Evolutionary conservation across 2,888 invertebrate species (phyloP).

Genomic region (Megaustenia siamemsis): DNA sequence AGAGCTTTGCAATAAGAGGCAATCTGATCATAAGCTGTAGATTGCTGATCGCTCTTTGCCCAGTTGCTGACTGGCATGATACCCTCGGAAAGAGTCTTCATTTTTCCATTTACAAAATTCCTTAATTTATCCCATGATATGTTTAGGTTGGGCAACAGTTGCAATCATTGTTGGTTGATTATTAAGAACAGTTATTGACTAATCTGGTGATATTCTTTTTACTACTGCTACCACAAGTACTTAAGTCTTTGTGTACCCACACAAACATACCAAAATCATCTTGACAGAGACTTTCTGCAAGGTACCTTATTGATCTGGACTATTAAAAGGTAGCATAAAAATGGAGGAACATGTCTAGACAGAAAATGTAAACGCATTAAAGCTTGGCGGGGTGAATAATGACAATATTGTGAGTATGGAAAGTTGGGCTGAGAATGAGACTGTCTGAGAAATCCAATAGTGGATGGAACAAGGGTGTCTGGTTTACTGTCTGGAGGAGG

Average conservation of each 20-base stretch:
- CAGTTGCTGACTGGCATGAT: no score
- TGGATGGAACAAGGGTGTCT: conserved; percentile 33
- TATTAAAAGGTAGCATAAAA: conserved; percentile 16
- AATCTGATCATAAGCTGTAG: no score
- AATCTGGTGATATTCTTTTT: no score
- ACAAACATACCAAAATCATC: background rate
- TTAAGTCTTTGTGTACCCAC: conserved; percentile 2
- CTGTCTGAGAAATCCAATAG: conserved; percentile 34
- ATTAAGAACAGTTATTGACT: no score
- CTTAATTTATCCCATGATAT: no score
- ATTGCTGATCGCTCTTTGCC: no score
- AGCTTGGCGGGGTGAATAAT: conserved; percentile 25
- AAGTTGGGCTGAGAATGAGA: conserved; percentile 32
- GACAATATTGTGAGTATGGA: conserved; percentile 38
- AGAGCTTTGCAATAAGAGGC: no score
- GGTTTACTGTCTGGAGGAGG: conserved; percentile 30
- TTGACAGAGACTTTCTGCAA: background rate
- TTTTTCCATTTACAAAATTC: no score
- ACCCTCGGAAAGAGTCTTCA: no score
- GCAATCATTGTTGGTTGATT: no score
- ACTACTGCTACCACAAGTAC: background rate
- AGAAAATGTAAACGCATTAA: conserved; percentile 36
- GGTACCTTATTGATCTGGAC: conserved; percentile 32
- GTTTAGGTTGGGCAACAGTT: no score
- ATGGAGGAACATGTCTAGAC: conserved; percentile 26